These are phyloP conservation scores for Drosophila oshimai DNA, from an alignment of 1,140 invertebrate species.

Conservation along the genomic window DNA sequence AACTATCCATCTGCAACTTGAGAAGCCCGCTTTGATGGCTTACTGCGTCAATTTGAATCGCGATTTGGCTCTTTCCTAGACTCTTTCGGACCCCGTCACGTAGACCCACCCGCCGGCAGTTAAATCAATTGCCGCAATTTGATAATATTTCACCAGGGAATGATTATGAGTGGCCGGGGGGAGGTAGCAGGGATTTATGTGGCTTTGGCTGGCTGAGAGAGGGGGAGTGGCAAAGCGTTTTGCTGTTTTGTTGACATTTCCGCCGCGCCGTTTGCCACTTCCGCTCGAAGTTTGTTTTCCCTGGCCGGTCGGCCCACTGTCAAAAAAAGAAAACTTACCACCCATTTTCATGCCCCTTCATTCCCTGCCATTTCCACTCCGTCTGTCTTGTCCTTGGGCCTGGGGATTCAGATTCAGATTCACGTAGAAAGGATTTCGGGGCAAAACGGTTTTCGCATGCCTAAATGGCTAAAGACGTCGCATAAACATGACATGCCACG, in stretches of 20 bases:
- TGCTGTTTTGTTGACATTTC: constrained; percentile 77
- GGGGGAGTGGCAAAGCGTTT: constrained; percentile 21
- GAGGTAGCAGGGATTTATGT: constrained; percentile 30
- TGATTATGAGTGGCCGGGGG: constrained; percentile 58
- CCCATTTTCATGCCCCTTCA: constrained; percentile 2
- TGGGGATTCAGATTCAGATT: constrained; percentile 63
- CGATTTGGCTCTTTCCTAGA: constrained; percentile 22
- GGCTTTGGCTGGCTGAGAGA: too few relatives aligned
- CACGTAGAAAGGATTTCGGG: constrained; percentile 76
- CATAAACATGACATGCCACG: constrained; percentile 73
- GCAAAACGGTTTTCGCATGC: constrained; percentile 74
- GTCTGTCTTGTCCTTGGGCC: constrained; percentile 52
- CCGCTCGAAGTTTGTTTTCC: constrained; percentile 63
- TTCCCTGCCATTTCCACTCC: constrained; percentile 17
- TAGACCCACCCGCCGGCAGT: constrained; percentile 64
- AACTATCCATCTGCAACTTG: constrained; percentile 47
- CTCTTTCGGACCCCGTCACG: constrained; percentile 44
- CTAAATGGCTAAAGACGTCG: constrained; percentile 79
- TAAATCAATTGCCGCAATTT: constrained; percentile 79
- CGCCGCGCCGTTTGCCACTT: constrained; percentile 63
- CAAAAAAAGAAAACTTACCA: constrained; percentile 7
- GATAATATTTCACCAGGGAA: constrained; percentile 79
- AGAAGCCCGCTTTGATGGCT: constrained; percentile 36
- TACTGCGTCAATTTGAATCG: constrained; percentile 33
- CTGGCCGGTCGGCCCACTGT: constrained; percentile 5